phyloP scores from a whole-genome alignment of 2,888 invertebrate genomes.

The Hoplodrina blanda region DNA sequence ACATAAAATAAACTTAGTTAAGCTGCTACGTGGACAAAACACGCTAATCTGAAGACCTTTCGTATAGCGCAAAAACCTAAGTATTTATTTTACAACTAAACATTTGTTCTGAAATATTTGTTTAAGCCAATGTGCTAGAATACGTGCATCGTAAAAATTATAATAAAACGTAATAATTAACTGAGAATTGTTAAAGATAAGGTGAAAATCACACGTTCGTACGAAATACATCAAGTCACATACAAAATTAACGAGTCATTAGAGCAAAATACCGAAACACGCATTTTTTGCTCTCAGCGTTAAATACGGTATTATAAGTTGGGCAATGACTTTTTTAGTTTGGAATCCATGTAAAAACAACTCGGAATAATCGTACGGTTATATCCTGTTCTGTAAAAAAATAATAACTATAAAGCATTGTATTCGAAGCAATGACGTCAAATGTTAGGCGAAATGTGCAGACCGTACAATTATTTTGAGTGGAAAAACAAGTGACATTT shows the following conservation, averaged over 20 bases:
- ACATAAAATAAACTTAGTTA: constrained; percentile 41
- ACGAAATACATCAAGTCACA: constrained; percentile 83
- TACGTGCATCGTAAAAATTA: constrained; percentile 35
- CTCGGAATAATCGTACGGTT: constrained; percentile 73
- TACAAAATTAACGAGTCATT: constrained; percentile 87
- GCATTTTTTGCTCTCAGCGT: constrained; percentile 82
- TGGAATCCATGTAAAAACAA: constrained; percentile 87
- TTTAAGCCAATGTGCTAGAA: constrained; percentile 21
- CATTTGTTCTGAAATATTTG: constrained; percentile 40
- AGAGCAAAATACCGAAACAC: constrained; percentile 82
- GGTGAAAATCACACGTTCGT: constrained; percentile 74
- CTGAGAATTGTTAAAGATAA: constrained; percentile 34
- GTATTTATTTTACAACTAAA: constrained; percentile 9
- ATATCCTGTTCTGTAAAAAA: constrained; percentile 82
- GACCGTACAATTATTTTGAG: constrained; percentile 32
- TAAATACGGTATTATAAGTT: constrained; percentile 80
- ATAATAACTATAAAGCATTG: constrained; percentile 70
- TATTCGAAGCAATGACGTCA: constrained; percentile 60
- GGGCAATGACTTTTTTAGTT: constrained; percentile 84
- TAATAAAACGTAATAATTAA: constrained; percentile 36
- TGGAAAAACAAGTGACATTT: constrained; percentile 73
- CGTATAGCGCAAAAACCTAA: constrained; percentile 12
- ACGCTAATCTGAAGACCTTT: constrained; percentile 8
- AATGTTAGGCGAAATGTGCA: constrained; percentile 33
- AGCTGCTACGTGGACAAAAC: constrained; percentile 26